Base-by-base conservation (phyloP, 2,797 vertebrate species). In the Notamacropus eugenii region DNA sequence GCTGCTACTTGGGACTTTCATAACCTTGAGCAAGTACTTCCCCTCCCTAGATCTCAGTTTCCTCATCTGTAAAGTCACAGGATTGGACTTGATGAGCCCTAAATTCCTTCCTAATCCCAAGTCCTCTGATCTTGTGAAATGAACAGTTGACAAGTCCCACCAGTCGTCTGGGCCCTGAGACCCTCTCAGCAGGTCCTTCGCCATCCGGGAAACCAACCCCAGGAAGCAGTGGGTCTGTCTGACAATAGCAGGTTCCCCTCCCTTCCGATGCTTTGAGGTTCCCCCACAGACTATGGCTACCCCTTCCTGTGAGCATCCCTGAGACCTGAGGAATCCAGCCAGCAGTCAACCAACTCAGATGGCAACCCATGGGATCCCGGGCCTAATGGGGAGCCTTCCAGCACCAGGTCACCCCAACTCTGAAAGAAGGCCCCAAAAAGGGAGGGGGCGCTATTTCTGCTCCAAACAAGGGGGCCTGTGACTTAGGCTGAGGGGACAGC, bases 251-350 rank as follows among this genome's bases (percentile, higher is more conserved):
- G 97, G n/a, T 54, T 58, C 58, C 93, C 98, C 97, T 96, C 98
- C 98, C 98, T 97, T 98, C 98, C 98, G 97, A 91, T 0, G 19
- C 98, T 98, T 98, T 98, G 97, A 98, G 96, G 98, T 87, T 97
- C 46, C 1, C 0, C 94, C 94, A 97, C 97, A 58, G 93, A 90
- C 93, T 54, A 87, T 0, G 4, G 93, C 95, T 1, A 1, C 90
- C 0, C 96, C 96, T 98, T 98, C 98, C 98, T 97, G 98, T 31
- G 24, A 91, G 8, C 95, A 93, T 91, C 91, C 87, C 52, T 34
- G 54, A 93, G 74, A 90, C 94, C 87, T 92, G 92, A 24, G 55
- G 91, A 54, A 13, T 98, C 98, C 97, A 95, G 96, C 82, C 92
- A 95, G 57, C 55, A 2, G 31, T 93, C 92, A 90, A 55, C 40